Evolutionary conservation across 2,888 invertebrate genomes (phyloP), one percentile per base, ranked within the genome.

Genomic region (Zhengitettix transpicula): DNA sequence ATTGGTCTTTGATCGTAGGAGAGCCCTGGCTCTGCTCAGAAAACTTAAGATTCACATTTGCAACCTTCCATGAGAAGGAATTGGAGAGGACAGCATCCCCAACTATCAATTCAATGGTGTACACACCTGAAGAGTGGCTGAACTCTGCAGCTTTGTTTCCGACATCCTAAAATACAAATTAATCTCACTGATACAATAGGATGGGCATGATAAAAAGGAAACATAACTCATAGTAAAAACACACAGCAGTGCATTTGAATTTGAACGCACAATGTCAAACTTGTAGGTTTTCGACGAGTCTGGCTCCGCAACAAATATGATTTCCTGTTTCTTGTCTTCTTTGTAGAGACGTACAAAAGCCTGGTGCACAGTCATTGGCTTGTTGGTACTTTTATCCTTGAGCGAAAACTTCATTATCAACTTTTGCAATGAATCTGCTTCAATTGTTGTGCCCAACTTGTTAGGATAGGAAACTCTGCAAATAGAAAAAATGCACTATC

Each of bases 31-130:
- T 67, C 1, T 75, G 75, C 60, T 74, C 76, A 42, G 81, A 77
- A 70, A 93, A 87, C 72, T 82, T 87, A 63, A 96, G 76, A 60
- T 80, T 78, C 9, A 94, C 78, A 59, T 86, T 83, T 52, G 88
- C 93, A 57, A 98, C 71, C 52, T 78, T 73, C 96, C 97, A 98
- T 52, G 86, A 81, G 68, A 97, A 80, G 14, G 97, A 90, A 74
- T 92, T 94, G 65, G 89, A 85, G 62, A 94, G 81, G 9, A 92
- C 83, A 60, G 90, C 83, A 78, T 98, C 99, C 8, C 98, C 99
- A 58, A 98, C 77, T 65, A 93, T 85, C 63, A 98, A 71, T 66
- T 87, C 87, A 64, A 97, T 77, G 63, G 83, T 78, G 75, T 95
- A 95, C 54, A 78, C 73, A 47, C 94, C 97, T 55, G 87, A 87